These are phyloP conservation scores for Fregetta grallaria DNA, from an alignment of 2,113 vertebrate genomes.

Conservation along the genomic window DNA sequence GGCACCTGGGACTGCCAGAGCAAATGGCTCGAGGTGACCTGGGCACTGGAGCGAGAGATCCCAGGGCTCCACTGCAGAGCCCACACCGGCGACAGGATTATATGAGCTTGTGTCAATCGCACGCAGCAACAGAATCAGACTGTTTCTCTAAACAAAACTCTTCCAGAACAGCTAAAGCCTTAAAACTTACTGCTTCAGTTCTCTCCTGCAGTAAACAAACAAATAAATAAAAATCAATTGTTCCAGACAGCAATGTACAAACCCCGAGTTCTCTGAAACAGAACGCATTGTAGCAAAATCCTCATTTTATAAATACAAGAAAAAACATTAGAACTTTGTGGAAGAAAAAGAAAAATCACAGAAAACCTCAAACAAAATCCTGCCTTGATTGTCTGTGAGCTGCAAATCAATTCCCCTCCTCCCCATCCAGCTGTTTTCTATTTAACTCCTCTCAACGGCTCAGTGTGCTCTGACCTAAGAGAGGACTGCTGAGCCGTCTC, in stretches of 20 bases:
- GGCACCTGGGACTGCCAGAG: background rate
- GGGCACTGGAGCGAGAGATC: background rate
- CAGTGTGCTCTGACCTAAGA: background rate
- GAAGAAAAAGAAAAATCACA: background rate
- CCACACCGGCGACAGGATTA: background rate
- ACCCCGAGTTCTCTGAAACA: background rate
- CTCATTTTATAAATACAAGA: background rate
- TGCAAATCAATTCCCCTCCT: background rate
- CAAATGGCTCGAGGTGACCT: background rate
- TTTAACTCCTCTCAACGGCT: background rate
- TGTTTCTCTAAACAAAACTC: constrained; percentile 4
- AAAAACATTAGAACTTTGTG: background rate
- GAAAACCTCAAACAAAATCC: background rate
- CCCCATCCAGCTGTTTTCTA: background rate
- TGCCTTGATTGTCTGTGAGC: background rate
- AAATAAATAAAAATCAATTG: constrained; percentile 55
- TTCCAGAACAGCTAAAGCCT: background rate
- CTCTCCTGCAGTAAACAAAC: background rate
- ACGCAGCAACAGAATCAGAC: background rate
- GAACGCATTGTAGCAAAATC: background rate
- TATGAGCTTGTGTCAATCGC: background rate
- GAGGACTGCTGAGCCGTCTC: background rate
- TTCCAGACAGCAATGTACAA: background rate
- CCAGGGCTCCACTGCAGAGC: background rate
- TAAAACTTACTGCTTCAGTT: background rate